These are phyloP conservation scores for Sebastiscus albofasciatus DNA, from an alignment of 2,797 vertebrate species.

Conservation along the genomic window DNA sequence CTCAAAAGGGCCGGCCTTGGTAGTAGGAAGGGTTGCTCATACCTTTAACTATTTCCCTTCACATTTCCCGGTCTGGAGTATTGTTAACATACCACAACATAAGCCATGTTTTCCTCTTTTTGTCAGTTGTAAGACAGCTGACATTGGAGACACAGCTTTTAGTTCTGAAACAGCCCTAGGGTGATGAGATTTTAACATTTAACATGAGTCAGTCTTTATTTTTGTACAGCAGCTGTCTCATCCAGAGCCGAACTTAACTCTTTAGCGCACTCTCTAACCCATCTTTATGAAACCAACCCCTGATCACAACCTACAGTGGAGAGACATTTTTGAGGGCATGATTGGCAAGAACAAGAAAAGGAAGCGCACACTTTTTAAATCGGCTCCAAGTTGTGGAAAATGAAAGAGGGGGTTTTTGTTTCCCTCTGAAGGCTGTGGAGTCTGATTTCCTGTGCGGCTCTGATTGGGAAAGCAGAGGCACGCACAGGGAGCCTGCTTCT, in stretches of 20 bases:
- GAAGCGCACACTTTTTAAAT: constrained; percentile 71
- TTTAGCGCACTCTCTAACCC: neutral
- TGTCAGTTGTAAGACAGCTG: neutral
- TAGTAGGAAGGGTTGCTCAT: neutral
- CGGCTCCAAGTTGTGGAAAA: constrained; percentile 76
- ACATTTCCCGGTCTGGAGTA: constrained; percentile 2
- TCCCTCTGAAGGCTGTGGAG: constrained; percentile 78
- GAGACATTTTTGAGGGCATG: constrained; percentile 70
- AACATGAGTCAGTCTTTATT: constrained; percentile 5
- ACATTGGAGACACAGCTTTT: neutral
- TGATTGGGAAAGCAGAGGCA: constrained; percentile 85
- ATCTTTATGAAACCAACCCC: constrained; percentile 23
- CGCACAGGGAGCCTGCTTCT: constrained; percentile 68
- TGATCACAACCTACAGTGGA: constrained; percentile 38
- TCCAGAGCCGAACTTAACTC: neutral
- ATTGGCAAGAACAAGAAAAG: constrained; percentile 79
- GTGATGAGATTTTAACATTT: neutral
- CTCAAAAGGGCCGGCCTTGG: neutral
- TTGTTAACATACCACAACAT: constrained; percentile 23
- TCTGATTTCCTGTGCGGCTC: constrained; percentile 82
- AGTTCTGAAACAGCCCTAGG: neutral
- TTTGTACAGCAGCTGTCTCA: constrained; percentile 15
- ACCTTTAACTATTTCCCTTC: constrained; percentile 12
- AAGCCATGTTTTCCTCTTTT: constrained; percentile 6
- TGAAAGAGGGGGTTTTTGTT: constrained; percentile 71